Conservation (phyloP, 2,888 invertebrate genomes). For the Andrena bucephala region DNA sequence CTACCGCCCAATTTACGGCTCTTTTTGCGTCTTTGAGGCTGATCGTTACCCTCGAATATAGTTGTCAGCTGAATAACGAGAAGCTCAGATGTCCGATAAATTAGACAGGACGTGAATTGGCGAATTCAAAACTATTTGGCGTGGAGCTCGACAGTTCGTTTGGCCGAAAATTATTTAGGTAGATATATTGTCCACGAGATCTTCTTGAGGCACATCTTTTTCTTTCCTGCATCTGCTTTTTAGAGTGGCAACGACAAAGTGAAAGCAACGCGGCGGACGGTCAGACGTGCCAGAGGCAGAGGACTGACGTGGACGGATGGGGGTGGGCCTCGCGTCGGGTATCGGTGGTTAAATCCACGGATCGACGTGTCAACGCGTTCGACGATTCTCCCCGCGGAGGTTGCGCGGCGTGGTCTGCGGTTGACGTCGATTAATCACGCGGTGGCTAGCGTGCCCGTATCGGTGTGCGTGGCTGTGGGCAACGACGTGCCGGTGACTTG, state of each 20-base stretch:
- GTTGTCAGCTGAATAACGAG: neutral
- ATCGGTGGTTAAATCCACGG: slow-evolving; percentile 52
- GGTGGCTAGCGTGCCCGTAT: slow-evolving; percentile 18
- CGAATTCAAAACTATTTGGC: too few species aligned
- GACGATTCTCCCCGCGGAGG: slow-evolving; percentile 62
- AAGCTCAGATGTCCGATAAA: neutral
- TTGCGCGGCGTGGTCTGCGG: slow-evolving; percentile 78
- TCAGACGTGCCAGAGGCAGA: neutral
- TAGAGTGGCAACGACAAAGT: neutral
- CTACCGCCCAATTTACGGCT: slow-evolving; percentile 33
- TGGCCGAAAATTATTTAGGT: too few species aligned
- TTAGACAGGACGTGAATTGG: too few species aligned
- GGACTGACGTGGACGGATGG: neutral
- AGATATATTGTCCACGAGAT: too few species aligned
- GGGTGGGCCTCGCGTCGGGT: neutral
- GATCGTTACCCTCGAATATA: slow-evolving; percentile 5
- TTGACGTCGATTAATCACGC: slow-evolving; percentile 84
- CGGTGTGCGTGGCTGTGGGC: slow-evolving; percentile 77
- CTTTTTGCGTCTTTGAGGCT: neutral
- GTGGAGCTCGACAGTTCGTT: too few species aligned
- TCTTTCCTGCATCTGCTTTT: too few species aligned
- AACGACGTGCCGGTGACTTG: slow-evolving; percentile 84
- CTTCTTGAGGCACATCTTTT: too few species aligned
- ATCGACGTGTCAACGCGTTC: slow-evolving; percentile 74
- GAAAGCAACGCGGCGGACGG: neutral